phyloP scores from a whole-genome alignment of 2,888 invertebrate species.

The Amiota communis region DNA sequence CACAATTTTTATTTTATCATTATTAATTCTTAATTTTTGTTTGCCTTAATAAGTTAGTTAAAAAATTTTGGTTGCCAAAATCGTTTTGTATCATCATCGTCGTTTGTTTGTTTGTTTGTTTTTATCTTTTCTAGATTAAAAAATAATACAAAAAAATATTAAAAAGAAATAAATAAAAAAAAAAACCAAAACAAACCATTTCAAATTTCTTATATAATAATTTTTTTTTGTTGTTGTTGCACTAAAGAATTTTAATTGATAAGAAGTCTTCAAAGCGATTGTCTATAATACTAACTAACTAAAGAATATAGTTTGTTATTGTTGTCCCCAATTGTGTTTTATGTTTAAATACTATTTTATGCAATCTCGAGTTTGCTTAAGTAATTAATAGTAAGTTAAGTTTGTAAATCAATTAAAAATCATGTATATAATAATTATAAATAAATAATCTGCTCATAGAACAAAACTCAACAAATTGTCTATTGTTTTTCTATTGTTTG shows the following conservation, averaged over 20 bases:
- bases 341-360: too few species aligned
- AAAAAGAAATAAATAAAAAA: too few species aligned
- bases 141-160: too few species aligned
- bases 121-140: neutral
- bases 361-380: neutral
- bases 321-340: too few species aligned
- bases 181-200: neutral
- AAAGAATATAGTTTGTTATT: too few species aligned
- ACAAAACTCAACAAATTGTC: conserved; percentile 22
- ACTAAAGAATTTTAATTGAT: neutral
- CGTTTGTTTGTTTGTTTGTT: neutral
- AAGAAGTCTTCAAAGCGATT: too few species aligned
- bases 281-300: too few species aligned
- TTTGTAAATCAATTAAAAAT: neutral
- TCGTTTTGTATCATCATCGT: neutral
- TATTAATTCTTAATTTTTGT: too few species aligned
- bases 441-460: neutral
- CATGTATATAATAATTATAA: neutral
- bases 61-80: conserved; percentile 24
- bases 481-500: conserved; percentile 18
- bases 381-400: neutral
- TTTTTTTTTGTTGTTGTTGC: neutral
- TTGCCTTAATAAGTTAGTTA: conserved; percentile 20
- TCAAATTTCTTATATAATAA: neutral
- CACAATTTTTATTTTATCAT: conserved; percentile 18